These are phyloP conservation scores for Micromys minutus DNA, from an alignment of 2,113 vertebrate genomes.

Conservation along the genomic window DNA sequence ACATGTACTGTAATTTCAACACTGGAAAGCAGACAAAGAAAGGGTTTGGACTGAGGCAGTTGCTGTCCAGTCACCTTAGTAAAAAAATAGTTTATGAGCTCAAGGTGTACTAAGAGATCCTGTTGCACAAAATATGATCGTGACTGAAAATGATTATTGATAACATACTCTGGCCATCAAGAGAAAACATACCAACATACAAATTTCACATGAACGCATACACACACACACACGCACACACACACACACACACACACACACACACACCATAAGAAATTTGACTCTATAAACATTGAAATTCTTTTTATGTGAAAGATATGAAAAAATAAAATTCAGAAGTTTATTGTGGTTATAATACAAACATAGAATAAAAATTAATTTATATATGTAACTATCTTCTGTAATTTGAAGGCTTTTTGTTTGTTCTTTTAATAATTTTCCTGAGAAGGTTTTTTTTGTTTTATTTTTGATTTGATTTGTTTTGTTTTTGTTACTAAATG, in stretches of 20 bases:
- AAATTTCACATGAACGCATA: background rate
- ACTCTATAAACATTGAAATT: conserved; percentile 13
- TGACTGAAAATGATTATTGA: background rate
- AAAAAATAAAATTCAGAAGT: conserved; percentile 7
- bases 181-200: background rate
- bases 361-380: background rate
- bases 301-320: conserved; percentile 5
- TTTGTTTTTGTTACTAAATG: background rate
- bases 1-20: background rate
- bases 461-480: too few relatives aligned
- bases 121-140: background rate
- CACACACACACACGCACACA: background rate
- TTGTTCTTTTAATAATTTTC: too few relatives aligned
- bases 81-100: background rate
- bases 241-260: background rate
- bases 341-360: background rate
- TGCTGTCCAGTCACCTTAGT: background rate
- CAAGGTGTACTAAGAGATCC: background rate
- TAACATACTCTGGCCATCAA: background rate
- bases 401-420: background rate
- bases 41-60: background rate
- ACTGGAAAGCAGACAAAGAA: background rate
- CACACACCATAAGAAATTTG: background rate
- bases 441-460: background rate
- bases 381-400: background rate